These are phyloP conservation scores for Halocaridina rubra DNA, from an alignment of 2,888 invertebrate species.

Conservation along the genomic window DNA sequence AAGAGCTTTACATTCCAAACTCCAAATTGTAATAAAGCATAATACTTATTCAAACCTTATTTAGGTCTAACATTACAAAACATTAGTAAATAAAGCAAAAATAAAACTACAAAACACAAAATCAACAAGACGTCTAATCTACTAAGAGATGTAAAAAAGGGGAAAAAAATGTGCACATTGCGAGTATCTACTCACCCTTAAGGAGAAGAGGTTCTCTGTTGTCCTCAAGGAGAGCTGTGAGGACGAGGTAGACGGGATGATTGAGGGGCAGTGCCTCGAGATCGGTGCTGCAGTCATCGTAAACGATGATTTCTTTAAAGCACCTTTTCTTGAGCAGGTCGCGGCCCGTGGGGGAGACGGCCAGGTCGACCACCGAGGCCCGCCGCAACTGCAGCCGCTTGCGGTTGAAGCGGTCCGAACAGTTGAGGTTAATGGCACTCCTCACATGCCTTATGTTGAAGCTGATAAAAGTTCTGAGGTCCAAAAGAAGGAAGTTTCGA, in stretches of 20 bases:
- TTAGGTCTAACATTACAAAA: no score
- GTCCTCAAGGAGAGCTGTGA: slow-evolving; percentile 77
- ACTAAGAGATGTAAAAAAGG: no score
- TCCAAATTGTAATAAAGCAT: no score
- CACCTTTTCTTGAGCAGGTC: slow-evolving; percentile 73
- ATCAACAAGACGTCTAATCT: no score
- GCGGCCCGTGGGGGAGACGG: slow-evolving; percentile 76
- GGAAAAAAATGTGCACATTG: no score
- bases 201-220: slow-evolving; percentile 76
- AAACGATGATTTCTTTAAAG: slow-evolving; percentile 76
- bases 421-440: slow-evolving; percentile 79
- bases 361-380: slow-evolving; percentile 76
- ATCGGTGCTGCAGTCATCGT: slow-evolving; percentile 77
- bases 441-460: slow-evolving; percentile 78
- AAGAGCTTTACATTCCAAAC: no score
- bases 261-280: slow-evolving; percentile 73
- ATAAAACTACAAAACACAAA: no score
- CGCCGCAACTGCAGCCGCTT: slow-evolving; percentile 77
- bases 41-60: no score
- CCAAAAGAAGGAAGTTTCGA: slow-evolving; percentile 72
- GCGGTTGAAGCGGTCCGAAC: slow-evolving; percentile 78
- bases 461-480: slow-evolving; percentile 78
- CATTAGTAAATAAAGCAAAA: no score
- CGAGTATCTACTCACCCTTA: slow-evolving; percentile 74
- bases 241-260: slow-evolving; percentile 76